Base-by-base conservation (phyloP, 2,113 vertebrate genomes). In the Ammospiza nelsoni region DNA sequence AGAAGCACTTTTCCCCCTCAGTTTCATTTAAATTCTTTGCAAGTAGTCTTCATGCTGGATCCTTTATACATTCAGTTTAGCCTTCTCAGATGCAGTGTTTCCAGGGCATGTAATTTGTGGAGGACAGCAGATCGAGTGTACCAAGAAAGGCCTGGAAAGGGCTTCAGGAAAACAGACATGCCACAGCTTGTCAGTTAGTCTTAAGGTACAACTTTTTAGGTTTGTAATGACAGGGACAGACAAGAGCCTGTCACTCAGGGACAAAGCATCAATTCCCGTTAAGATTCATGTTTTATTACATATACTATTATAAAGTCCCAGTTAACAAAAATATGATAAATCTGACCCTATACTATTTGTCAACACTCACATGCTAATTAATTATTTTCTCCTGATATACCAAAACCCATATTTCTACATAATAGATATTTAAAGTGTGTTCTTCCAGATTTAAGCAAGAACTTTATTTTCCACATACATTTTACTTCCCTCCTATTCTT, bases 71-170 rank as follows among this genome's bases (percentile, higher is more conserved):
- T 66, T 67, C 88, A 87, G 51, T 62, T 91, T 74, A 78, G 66
- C 61, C 29, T 92, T 71, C 74, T 68, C 44, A 61, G 23, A 87
- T 20, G 7, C 52, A 82, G 15, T 29, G 43, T 71, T 85, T 72
- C 71, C 79, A 59, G 39, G 15, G 18, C 62, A 33, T 13, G 35
- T 39, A 58, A 69, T 82, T 68, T 88, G 57, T 35, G 55, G 29
- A 43, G 90, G 78, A 78, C 4, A 7, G 54, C 25, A 76, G 76
- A 83, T 2, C 0, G 0, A 80, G 35, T 0, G 0, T 23, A 62
- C 17, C 17, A 51, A 82, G 90, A 91, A 85, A 2, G 0, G 46
- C 29, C 49, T 92, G 22, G 29, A 54, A 84, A 90, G 14, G 46
- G 54, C 39, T 68, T 87, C 81, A 74, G n/a, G 52, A 46, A 73